These are phyloP conservation scores for Eudiplozoon nipponicum DNA, from an alignment of 2,888 invertebrate species.

Conservation along the genomic window DNA sequence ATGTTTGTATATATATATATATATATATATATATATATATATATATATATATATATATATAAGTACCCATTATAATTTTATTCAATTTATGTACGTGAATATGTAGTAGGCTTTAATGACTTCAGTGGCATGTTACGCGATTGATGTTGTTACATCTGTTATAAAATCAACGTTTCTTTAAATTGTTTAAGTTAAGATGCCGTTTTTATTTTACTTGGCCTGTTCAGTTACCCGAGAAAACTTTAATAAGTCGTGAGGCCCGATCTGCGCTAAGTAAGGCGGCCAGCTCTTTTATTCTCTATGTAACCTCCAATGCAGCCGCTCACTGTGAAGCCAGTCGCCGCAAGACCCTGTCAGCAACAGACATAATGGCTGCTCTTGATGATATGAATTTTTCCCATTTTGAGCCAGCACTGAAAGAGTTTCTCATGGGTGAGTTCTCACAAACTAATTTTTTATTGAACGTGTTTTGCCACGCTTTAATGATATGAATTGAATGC, in stretches of 20 bases:
- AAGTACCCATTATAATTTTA: too few species aligned
- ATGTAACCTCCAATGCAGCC: neutral
- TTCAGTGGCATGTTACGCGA: too few species aligned
- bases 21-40: too few species aligned
- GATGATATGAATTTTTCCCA: conserved; percentile 1
- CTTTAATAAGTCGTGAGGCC: neutral
- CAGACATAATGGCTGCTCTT: neutral
- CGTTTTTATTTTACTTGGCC: neutral
- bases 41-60: too few species aligned
- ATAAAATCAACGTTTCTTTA: neutral
- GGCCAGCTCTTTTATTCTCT: conserved; percentile 3
- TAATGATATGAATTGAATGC: too few species aligned
- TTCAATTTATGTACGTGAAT: too few species aligned
- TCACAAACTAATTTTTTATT: too few species aligned
- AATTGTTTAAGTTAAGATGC: neutral
- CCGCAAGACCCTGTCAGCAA: neutral
- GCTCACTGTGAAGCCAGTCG: neutral
- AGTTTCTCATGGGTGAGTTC: too few species aligned
- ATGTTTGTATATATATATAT: too few species aligned
- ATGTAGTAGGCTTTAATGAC: too few species aligned
- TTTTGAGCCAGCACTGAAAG: neutral
- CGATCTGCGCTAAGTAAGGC: neutral
- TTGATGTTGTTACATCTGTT: too few species aligned
- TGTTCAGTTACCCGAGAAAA: neutral
- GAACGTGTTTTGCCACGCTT: too few species aligned